A percentile compares a stretch with the other conserved stretches of the same genome.
Conservation (phyloP, 2,888 invertebrate genomes). For the Melanchra persicariae region DNA sequence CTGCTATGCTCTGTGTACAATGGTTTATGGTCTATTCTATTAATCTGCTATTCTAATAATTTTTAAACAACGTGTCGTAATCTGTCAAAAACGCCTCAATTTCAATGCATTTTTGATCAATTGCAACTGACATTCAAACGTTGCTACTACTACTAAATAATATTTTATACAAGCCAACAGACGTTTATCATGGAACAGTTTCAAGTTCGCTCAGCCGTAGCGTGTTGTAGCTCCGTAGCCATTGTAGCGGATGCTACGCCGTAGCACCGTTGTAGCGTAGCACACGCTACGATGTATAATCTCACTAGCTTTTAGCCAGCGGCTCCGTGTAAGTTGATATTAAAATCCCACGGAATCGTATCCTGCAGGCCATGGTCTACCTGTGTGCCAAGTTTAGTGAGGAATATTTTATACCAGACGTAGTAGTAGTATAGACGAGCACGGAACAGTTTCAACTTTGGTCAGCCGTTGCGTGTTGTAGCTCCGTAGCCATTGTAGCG, state of each 20-base stretch:
- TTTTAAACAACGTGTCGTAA: no score
- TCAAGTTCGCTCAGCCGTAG: constrained; percentile 65
- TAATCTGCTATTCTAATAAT: no score
- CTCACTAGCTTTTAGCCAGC: neutral
- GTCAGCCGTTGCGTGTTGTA: constrained; percentile 66
- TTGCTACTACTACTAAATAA: no score
- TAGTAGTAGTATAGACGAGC: no score
- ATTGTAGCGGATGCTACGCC: constrained; percentile 45
- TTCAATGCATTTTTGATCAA: no score
- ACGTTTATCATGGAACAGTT: constrained; percentile 41
- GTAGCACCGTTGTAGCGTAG: constrained; percentile 63
- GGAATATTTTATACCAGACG: no score
- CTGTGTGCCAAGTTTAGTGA: neutral
- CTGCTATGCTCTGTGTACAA: no score
- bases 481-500: constrained; percentile 57
- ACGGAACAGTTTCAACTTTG: constrained; percentile 55
- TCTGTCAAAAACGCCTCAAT: no score
- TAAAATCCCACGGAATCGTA: neutral
- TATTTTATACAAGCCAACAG: constrained; percentile 48
- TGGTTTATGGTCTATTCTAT: no score
- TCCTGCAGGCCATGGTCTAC: neutral
- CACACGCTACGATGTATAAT: constrained; percentile 15
- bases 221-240: constrained; percentile 62
- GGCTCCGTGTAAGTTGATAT: neutral
- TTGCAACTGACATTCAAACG: no score